Percentiles rank a stretch among this genome's conserved stretches.
Conservation (phyloP, 2,888 invertebrate species). For the Clistopyga incitator region DNA sequence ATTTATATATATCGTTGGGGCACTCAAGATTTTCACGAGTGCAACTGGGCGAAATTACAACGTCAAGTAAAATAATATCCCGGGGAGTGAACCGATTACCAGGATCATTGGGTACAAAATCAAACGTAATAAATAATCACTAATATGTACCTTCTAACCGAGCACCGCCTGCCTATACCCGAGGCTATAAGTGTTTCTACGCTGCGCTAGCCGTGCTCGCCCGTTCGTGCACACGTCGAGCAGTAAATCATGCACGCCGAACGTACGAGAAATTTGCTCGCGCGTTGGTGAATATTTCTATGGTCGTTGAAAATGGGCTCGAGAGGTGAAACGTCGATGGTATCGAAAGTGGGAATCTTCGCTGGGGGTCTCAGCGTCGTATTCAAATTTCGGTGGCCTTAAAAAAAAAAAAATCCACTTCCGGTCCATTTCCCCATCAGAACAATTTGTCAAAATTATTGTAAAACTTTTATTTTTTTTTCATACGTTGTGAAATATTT, state of each 20-base stretch:
- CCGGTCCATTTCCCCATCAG: not conserved
- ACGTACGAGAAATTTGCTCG: constrained; percentile 65
- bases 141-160: constrained; percentile 63
- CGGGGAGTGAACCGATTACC: constrained; percentile 58
- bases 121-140: constrained; percentile 67
- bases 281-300: constrained; percentile 62
- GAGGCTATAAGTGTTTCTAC: constrained; percentile 60
- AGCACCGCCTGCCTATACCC: constrained; percentile 35
- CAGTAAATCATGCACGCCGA: constrained; percentile 64
- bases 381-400: constrained; percentile 14
- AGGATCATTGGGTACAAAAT: constrained; percentile 64
- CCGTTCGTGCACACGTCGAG: constrained; percentile 52
- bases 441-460: constrained; percentile 8
- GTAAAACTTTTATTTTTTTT: not conserved
- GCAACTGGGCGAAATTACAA: constrained; percentile 57
- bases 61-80: constrained; percentile 57
- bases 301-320: constrained; percentile 32
- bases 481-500: not conserved
- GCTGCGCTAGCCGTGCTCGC: constrained; percentile 38
- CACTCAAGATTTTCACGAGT: constrained; percentile 48
- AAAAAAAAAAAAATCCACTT: not conserved
- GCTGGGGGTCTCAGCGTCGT: constrained; percentile 51
- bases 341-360: constrained; percentile 34
- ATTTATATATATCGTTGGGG: constrained; percentile 36
- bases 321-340: constrained; percentile 15